Evolutionary conservation across 2,113 vertebrate genomes (phyloP).

Genomic region (Hypomesus transpacificus): DNA sequence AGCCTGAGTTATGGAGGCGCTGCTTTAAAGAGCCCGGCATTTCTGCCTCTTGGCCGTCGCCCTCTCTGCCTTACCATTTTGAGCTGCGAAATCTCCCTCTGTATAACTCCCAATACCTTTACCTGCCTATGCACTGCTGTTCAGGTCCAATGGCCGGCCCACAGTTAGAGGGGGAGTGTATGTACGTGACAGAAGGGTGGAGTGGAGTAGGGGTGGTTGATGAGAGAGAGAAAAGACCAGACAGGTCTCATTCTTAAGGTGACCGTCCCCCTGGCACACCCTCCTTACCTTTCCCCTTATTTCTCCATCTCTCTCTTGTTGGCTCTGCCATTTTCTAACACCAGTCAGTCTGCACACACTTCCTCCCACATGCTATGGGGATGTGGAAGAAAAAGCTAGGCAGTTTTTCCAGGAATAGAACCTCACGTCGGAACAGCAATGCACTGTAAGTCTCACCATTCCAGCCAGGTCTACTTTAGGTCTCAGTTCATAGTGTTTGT

Average conservation of each 20-base stretch:
- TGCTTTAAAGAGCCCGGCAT: not conserved
- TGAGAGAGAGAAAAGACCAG: conserved; percentile 51
- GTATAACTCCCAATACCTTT: not conserved
- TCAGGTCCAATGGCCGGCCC: not conserved
- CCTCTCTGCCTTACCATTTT: not conserved
- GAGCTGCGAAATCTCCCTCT: not conserved
- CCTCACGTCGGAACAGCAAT: conserved; percentile 35
- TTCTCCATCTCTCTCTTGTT: not conserved
- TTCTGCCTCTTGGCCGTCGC: no score
- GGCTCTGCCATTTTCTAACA: conserved; percentile 15
- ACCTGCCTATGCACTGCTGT: not conserved
- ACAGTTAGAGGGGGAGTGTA: not conserved
- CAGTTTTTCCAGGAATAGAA: conserved; percentile 46
- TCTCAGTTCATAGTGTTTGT: no score
- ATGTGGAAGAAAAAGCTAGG: conserved; percentile 67
- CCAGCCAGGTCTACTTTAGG: no score
- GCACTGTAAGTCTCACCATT: conserved; percentile 49
- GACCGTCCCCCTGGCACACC: not conserved
- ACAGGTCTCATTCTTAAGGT: conserved; percentile 53
- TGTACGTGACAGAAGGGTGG: not conserved
- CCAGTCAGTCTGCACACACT: conserved; percentile 23
- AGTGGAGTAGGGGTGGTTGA: conserved; percentile 9
- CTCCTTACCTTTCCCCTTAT: not conserved
- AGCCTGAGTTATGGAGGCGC: not conserved
- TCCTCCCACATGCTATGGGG: conserved; percentile 32